These are phyloP conservation scores for Arremon brunneinucha DNA, from an alignment of 2,797 vertebrate genomes.

Conservation along the genomic window DNA sequence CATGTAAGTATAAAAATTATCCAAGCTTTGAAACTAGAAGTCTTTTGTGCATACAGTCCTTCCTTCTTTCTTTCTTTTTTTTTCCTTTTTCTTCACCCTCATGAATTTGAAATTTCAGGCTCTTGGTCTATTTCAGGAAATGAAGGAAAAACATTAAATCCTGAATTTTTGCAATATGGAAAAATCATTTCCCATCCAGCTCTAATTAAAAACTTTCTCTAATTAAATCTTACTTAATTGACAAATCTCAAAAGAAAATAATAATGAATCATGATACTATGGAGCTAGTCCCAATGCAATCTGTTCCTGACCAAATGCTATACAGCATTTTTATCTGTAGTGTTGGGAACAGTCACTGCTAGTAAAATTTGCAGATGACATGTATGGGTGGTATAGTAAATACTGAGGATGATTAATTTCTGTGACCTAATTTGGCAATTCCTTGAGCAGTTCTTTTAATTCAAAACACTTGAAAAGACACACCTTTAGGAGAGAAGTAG, in stretches of 20 bases:
- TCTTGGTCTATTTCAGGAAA: background rate
- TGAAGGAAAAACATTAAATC: background rate
- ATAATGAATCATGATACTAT: slow-evolving; percentile 19
- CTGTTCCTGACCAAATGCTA: slow-evolving; percentile 59
- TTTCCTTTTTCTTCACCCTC: accelerated
- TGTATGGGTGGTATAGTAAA: background rate
- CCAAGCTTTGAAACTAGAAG: background rate
- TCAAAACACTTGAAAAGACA: background rate
- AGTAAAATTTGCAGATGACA: background rate
- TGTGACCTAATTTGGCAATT: background rate
- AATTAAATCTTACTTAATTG: slow-evolving; percentile 50
- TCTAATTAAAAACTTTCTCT: slow-evolving; percentile 35
- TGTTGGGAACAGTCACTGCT: background rate
- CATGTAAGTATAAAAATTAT: background rate
- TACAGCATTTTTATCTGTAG: background rate
- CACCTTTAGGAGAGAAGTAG: background rate
- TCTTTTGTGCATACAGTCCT: background rate
- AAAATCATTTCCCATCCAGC: background rate
- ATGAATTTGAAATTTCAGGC: background rate
- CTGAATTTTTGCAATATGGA: background rate
- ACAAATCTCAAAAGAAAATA: slow-evolving; percentile 7
- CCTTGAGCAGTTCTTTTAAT: background rate
- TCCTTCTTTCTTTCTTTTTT: background rate
- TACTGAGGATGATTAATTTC: background rate
- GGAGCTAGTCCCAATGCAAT: slow-evolving; percentile 17